Conservation (phyloP, 2,113 vertebrate species). For the Macquaria australasica region DNA sequence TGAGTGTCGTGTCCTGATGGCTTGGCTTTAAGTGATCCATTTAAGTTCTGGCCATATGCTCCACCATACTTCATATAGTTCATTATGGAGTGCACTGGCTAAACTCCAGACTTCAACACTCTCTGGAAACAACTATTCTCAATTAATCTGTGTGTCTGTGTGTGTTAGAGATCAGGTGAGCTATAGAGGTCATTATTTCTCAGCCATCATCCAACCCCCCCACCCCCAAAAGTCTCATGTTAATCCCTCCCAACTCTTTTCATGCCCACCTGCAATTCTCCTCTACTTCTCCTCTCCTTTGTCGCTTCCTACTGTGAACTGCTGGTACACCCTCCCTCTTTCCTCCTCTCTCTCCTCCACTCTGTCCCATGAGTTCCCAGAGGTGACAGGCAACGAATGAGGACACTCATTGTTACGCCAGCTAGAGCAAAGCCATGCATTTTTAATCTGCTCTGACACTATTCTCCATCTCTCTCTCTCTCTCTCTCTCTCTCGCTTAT, state of each 20-base stretch:
- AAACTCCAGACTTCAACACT: background rate
- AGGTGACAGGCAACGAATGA: conserved; percentile 76
- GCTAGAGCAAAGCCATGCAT: conserved; percentile 69
- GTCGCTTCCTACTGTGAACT: background rate
- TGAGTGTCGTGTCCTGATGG: conserved; percentile 38
- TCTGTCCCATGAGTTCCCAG: conserved; percentile 54
- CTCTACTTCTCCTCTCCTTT: background rate
- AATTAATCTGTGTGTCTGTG: background rate
- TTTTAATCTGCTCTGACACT: conserved; percentile 73
- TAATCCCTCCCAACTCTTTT: conserved; percentile 30
- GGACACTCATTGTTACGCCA: conserved; percentile 72
- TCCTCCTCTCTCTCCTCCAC: conserved; percentile 7
- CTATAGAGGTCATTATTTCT: conserved; percentile 34
- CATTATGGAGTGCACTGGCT: conserved; percentile 38
- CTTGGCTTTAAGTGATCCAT: conserved; percentile 40
- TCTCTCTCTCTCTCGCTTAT: too few relatives aligned
- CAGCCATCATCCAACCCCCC: conserved; percentile 5
- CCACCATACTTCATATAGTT: conserved; percentile 27
- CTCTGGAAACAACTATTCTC: background rate
- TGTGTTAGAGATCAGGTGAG: background rate
- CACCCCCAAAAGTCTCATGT: too few relatives aligned
- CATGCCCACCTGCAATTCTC: background rate
- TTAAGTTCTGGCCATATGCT: conserved; percentile 16
- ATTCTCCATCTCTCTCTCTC: background rate
- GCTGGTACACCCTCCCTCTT: background rate